Base-by-base conservation (phyloP, 2,113 vertebrate species). In the Morphnarchus princeps region DNA sequence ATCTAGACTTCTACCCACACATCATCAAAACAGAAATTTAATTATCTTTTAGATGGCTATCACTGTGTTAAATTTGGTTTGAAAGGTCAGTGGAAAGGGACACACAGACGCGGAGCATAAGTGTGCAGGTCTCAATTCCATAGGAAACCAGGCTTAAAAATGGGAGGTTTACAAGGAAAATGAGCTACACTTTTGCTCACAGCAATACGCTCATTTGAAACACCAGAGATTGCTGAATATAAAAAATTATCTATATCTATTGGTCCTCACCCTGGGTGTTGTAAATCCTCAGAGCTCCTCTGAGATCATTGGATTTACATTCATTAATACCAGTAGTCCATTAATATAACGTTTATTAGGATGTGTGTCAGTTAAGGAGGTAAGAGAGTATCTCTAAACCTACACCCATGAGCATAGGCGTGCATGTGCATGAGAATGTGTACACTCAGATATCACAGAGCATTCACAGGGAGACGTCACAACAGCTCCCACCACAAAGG, bases 1-100 rank as follows among this genome's bases (percentile, higher is more conserved):
- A 10, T 80, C 55, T 87, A 36, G 32, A 85, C 34, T 90, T 69
- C 62, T 42, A 86, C 63, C 21, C n/a, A 70, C 28, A n/a, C 8
- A 80, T 66, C 31, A 66, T 62, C 79, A 81, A 93, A 95, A 70
- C 34, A 90, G 45, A 95, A 93, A 83, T 79, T 54, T 85, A 71
- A 79, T 94, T 90, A 67, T 66, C 59, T 62, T 91, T 87, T 52
- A 18, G 29, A 59, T 67, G 54, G 55, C 32, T 94, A 67, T 74
- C n/a, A 18, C 67, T 63, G 31, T 26, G 8, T 66, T 89, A 81
- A 89, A 91, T 89, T 78, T 78, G 34, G 9, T 24, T 84, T 70
- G 80, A 74, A 87, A 91, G 45, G 45, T 91, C 93, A 92, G 19
- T 25, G 38, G 67, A 83, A 96, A 73, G 21, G 54, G 29, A 58